A percentile compares a stretch with the other conserved stretches of the same genome.
Conservation (phyloP, 2,888 invertebrate genomes). For the Heliconius ethilla region DNA sequence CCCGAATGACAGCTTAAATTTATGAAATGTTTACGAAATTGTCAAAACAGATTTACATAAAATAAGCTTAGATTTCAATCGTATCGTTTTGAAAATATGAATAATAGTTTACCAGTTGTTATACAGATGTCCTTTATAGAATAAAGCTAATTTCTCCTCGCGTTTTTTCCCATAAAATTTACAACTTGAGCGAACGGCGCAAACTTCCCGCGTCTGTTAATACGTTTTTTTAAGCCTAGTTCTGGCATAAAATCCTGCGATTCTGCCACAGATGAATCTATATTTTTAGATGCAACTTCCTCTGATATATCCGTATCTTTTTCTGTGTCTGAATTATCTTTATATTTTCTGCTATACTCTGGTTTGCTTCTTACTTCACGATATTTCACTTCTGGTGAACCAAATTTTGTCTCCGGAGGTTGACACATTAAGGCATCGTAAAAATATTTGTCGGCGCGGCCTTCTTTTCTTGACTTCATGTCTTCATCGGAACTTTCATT, state of each 20-base stretch:
- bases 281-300: slow-evolving; percentile 63
- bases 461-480: slow-evolving; percentile 57
- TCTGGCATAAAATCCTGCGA: slow-evolving; percentile 66
- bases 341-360: slow-evolving; percentile 58
- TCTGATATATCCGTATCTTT: slow-evolving; percentile 68
- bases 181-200: slow-evolving; percentile 71
- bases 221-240: slow-evolving; percentile 61
- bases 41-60: slow-evolving; percentile 3
- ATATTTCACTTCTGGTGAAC: slow-evolving; percentile 56
- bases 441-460: slow-evolving; percentile 66
- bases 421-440: slow-evolving; percentile 74
- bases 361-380: slow-evolving; percentile 52
- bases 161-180: slow-evolving; percentile 72
- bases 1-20: not conserved
- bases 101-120: slow-evolving; percentile 47
- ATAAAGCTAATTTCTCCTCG: slow-evolving; percentile 60
- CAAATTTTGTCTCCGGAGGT: slow-evolving; percentile 54
- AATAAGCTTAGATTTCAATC: not conserved
- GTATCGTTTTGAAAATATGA: slow-evolving; percentile 25
- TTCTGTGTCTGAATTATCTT: slow-evolving; percentile 62
- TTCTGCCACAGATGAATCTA: slow-evolving; percentile 64
- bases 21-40: not conserved
- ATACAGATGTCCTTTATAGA: slow-evolving; percentile 30
- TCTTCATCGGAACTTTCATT: slow-evolving; percentile 72
- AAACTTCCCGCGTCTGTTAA: slow-evolving; percentile 62